A percentile compares a stretch with the other conserved stretches of the same genome.
These are phyloP conservation scores for Tyrannus savana DNA, from an alignment of 2,113 vertebrate species.

Conservation along the genomic window DNA sequence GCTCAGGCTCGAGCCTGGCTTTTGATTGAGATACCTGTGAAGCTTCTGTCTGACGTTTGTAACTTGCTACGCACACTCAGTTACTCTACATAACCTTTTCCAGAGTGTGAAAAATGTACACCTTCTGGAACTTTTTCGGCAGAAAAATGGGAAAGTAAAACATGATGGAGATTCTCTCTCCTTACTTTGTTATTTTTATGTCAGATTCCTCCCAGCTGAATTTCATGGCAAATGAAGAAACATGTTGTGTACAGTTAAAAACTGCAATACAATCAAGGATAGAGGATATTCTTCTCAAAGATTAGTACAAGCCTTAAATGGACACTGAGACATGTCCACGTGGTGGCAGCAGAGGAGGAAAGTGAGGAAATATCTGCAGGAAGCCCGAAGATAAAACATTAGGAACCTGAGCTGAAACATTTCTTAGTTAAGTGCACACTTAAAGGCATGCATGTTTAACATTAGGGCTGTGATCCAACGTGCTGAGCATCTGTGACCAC, in stretches of 20 bases:
- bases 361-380: background rate
- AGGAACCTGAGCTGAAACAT: background rate
- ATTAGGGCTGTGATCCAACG: background rate
- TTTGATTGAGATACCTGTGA: background rate
- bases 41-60: background rate
- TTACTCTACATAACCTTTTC: background rate
- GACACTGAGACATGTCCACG: background rate
- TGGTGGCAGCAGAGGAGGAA: slow-evolving; percentile 79
- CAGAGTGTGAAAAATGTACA: background rate
- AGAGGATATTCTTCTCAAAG: background rate
- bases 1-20: background rate
- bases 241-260: background rate
- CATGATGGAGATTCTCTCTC: background rate
- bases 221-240: background rate
- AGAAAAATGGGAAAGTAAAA: background rate
- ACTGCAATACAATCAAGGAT: background rate
- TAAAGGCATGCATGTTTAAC: background rate
- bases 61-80: background rate
- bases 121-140: background rate
- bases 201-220: background rate
- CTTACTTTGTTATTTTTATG: background rate
- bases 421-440: background rate
- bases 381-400: accelerated
- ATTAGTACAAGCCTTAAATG: background rate
- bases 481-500: background rate